Evolutionary conservation across 2,888 invertebrate genomes (phyloP), one percentile per base, ranked within the genome.

Genomic region (Galeruca laticollis): DNA sequence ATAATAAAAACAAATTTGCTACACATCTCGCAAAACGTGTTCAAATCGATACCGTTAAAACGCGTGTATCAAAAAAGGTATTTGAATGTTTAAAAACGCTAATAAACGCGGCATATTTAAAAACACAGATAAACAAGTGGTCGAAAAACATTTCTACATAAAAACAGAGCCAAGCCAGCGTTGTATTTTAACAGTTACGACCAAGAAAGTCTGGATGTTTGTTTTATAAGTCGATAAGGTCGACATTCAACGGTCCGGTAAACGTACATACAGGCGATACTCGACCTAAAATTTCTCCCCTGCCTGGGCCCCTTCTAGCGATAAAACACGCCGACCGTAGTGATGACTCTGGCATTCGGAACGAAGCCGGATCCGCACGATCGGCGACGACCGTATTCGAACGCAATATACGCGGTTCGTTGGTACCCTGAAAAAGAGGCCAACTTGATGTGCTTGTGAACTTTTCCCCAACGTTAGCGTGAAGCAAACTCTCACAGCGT

Each of bases 291-390:
- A 52, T 57, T 59, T 62, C 71, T 81, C 82, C 81, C 84, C 83
- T 83, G 82, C 82, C 81, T 81, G 83, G 83, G 84, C 83, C 83
- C 83, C 77, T 76, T 73, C 80, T 74, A 68, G 75, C 83, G 84
- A 84, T 84, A 84, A 84, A 80, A 79, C 78, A 76, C 77, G 68
- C 74, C 69, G 73, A 72, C 67, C 69, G 59, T 31, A 57, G 31
- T 57, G 56, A 49, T 43, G 65, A 61, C 35, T 62, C 51, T 43
- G 52, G 56, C 70, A 70, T 75, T 77, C 79, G 77, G 68, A 68
- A 60, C 47, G 43, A 18, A 62, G 62, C 63, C 66, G 69, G 70
- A 67, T 51, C 60, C 54, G 40, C 18, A 62, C 70, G 71, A 68
- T 64, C 63, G 21, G 52, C 15, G 43, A 68, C 76, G 76, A 75